Evolutionary conservation across 2,888 invertebrate species (phyloP).

Genomic region (Melanophora roralis): DNA sequence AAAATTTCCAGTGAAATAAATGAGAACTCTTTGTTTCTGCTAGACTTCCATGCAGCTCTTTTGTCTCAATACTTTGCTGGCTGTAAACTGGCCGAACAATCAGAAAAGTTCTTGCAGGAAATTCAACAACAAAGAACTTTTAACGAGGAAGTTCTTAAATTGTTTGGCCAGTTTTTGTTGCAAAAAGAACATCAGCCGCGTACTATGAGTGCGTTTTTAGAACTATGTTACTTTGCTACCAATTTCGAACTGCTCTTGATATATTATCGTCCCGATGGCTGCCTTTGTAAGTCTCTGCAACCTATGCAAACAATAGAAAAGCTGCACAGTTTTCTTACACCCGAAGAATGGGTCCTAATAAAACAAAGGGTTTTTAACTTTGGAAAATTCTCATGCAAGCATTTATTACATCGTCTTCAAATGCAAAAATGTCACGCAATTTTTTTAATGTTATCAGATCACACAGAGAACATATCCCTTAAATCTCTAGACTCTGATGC

Average conservation of each 20-base stretch:
- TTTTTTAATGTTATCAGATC: constrained; percentile 64
- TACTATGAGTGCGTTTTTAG: constrained; percentile 74
- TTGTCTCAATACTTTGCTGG: constrained; percentile 73
- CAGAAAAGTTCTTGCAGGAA: constrained; percentile 69
- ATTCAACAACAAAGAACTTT: constrained; percentile 66
- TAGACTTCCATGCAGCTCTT: constrained; percentile 72
- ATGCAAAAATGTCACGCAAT: constrained; percentile 67
- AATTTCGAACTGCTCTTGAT: constrained; percentile 69
- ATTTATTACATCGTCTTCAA: constrained; percentile 70
- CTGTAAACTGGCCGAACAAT: constrained; percentile 72
- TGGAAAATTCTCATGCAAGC: constrained; percentile 72
- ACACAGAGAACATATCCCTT: background rate
- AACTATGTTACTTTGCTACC: constrained; percentile 69
- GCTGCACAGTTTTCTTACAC: constrained; percentile 69
- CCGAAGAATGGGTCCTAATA: constrained; percentile 73
- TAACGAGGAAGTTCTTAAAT: constrained; percentile 67
- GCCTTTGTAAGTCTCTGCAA: constrained; percentile 47
- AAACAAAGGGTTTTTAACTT: constrained; percentile 75
- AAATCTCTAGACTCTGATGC: constrained; percentile 27
- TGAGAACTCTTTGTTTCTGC: constrained; percentile 69
- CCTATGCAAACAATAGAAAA: constrained; percentile 41
- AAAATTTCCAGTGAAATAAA: constrained; percentile 17
- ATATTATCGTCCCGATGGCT: constrained; percentile 73
- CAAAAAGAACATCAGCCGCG: constrained; percentile 72
- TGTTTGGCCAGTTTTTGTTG: constrained; percentile 71